These are phyloP conservation scores for Threskiornis aethiopicus DNA, from an alignment of 2,797 vertebrate genomes.

Conservation along the genomic window DNA sequence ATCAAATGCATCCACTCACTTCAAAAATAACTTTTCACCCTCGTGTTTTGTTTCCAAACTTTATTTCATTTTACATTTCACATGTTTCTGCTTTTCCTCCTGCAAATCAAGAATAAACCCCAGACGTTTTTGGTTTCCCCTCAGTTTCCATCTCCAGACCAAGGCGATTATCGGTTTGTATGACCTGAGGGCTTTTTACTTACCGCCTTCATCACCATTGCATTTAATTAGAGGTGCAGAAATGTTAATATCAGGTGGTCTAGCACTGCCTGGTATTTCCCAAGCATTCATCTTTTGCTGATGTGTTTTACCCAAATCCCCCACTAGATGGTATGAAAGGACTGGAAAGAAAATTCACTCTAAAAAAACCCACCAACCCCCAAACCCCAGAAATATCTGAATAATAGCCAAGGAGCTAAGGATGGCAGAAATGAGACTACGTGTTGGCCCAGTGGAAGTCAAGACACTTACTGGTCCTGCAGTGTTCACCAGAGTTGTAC, in stretches of 20 bases:
- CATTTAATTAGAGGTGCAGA: not conserved
- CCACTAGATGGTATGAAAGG: slow-evolving; percentile 73
- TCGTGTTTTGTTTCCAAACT: not conserved
- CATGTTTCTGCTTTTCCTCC: not conserved
- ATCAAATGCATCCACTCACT: not conserved
- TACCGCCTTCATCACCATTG: not conserved
- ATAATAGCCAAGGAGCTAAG: not conserved
- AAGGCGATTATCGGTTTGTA: not conserved
- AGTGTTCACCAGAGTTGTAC: not conserved
- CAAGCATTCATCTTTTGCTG: not conserved
- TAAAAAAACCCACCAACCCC: accelerated
- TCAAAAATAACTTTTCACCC: not conserved
- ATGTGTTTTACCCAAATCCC: not conserved
- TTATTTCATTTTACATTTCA: not conserved
- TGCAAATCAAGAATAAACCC: not conserved
- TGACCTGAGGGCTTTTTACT: not conserved
- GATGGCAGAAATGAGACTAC: not conserved
- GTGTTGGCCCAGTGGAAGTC: not conserved
- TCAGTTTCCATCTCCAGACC: not conserved
- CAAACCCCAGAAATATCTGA: not conserved
- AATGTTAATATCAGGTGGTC: not conserved
- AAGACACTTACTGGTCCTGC: not conserved
- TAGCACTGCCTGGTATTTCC: not conserved
- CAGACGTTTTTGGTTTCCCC: not conserved
- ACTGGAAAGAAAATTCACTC: not conserved